Evolutionary conservation across 2,797 vertebrate genomes (phyloP).

Genomic region (Siniperca scherzeri): DNA sequence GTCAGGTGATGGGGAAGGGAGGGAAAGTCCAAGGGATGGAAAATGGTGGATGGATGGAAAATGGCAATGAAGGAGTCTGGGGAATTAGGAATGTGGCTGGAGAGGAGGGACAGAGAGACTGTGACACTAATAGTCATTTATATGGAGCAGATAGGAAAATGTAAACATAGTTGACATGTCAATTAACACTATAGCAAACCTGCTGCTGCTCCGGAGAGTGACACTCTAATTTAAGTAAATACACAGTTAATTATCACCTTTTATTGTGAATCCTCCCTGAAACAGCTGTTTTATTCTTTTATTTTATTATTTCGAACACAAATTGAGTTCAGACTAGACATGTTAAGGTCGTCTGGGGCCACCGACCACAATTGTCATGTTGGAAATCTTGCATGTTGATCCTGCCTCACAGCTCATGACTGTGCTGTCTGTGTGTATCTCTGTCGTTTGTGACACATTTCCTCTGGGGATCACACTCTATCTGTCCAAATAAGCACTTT

Average conservation of each 20-base stretch:
- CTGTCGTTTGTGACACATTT: slow-evolving; percentile 44
- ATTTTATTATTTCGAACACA: not conserved
- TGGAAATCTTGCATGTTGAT: slow-evolving; percentile 10
- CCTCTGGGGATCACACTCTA: slow-evolving; percentile 43
- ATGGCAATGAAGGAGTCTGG: too few relatives aligned
- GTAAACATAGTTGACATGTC: not conserved
- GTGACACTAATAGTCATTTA: not conserved
- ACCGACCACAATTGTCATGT: not conserved
- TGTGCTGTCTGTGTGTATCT: slow-evolving; percentile 3
- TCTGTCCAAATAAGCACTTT: slow-evolving; percentile 38
- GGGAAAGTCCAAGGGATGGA: too few relatives aligned
- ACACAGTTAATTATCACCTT: not conserved
- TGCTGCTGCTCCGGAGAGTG: not conserved
- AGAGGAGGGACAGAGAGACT: too few relatives aligned
- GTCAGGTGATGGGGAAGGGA: too few relatives aligned
- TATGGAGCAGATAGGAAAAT: not conserved
- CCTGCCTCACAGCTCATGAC: not conserved
- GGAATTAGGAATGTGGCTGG: too few relatives aligned
- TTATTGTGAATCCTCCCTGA: not conserved
- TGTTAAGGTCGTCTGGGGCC: not conserved
- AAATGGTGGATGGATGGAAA: too few relatives aligned
- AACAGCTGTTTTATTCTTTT: not conserved
- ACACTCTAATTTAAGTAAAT: not conserved
- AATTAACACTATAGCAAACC: not conserved
- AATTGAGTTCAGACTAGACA: not conserved